Conservation (phyloP, 2,888 invertebrate species). For the Bimastos eiseni region DNA sequence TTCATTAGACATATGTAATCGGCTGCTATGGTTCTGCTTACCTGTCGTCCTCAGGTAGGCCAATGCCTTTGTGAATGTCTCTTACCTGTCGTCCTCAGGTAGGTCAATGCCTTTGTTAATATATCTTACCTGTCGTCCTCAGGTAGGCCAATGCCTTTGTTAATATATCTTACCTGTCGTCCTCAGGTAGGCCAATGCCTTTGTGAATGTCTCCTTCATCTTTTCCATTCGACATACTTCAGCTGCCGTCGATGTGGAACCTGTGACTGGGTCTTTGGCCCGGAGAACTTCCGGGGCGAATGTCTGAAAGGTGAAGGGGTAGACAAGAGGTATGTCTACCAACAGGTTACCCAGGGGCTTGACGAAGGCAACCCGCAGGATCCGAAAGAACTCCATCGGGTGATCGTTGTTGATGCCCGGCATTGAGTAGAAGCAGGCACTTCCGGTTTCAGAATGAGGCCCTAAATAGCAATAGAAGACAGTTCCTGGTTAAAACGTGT, state of each 20-base stretch:
- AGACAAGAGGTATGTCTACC: constrained; percentile 27
- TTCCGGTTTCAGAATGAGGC: constrained; percentile 41
- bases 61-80: constrained; percentile 32
- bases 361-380: constrained; percentile 38
- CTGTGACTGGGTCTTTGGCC: constrained; percentile 28
- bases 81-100: constrained; percentile 40
- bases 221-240: constrained; percentile 37
- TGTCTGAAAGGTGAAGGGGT: constrained; percentile 45
- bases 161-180: constrained; percentile 39
- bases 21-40: constrained; percentile 27
- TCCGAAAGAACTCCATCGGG: constrained; percentile 41
- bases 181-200: constrained; percentile 38
- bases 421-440: constrained; percentile 40
- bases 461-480: constrained; percentile 6
- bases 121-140: constrained; percentile 39
- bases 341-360: constrained; percentile 30
- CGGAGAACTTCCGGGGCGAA: constrained; percentile 44
- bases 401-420: constrained; percentile 39
- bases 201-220: constrained; percentile 41
- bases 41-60: constrained; percentile 40
- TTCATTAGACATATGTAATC: too few relatives aligned
- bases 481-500: neutral
- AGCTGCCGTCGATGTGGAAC: neutral
- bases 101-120: constrained; percentile 35
- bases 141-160: constrained; percentile 37